A percentile compares a stretch with the other conserved stretches of the same genome.
Evolutionary conservation across 2,797 vertebrate species (phyloP).

Genomic region (Syndactyla subalaris): DNA sequence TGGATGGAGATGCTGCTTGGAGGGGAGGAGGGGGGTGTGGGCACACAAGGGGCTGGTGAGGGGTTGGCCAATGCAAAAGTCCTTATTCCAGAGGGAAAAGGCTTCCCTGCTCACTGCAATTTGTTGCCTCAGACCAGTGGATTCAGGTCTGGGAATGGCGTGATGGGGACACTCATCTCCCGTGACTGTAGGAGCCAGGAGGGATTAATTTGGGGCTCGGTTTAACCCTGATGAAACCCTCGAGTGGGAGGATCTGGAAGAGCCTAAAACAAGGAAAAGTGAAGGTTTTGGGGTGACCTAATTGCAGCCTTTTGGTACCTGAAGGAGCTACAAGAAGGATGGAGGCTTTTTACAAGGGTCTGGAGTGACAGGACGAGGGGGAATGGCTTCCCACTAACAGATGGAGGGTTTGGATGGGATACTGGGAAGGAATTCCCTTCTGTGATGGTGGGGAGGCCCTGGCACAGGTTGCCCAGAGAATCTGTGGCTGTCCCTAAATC

Average conservation of each 20-base stretch:
- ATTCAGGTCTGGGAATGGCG: not conserved
- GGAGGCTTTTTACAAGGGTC: accelerated
- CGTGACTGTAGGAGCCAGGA: not conserved
- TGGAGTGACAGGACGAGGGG: not conserved
- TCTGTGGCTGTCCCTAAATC: not conserved
- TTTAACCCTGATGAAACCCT: not conserved
- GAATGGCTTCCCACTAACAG: not conserved
- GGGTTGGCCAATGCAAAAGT: not conserved
- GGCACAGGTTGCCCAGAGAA: too few relatives aligned
- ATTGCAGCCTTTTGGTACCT: not conserved
- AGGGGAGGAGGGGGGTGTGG: not conserved
- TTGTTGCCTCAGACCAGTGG: not conserved
- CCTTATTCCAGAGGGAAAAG: not conserved
- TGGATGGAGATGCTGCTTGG: not conserved
- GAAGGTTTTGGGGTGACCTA: not conserved
- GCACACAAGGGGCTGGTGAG: not conserved
- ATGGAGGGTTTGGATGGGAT: too few relatives aligned
- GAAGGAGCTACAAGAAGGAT: not conserved
- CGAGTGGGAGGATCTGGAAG: not conserved
- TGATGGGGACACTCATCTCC: not conserved
- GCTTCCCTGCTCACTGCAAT: not conserved
- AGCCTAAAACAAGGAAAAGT: not conserved
- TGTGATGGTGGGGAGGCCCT: too few relatives aligned
- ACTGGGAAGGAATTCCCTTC: too few relatives aligned
- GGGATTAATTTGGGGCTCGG: not conserved